Evolutionary conservation across 2,113 vertebrate species (phyloP), one percentile per base, ranked within the genome.

Genomic region (Bos javanicus): DNA sequence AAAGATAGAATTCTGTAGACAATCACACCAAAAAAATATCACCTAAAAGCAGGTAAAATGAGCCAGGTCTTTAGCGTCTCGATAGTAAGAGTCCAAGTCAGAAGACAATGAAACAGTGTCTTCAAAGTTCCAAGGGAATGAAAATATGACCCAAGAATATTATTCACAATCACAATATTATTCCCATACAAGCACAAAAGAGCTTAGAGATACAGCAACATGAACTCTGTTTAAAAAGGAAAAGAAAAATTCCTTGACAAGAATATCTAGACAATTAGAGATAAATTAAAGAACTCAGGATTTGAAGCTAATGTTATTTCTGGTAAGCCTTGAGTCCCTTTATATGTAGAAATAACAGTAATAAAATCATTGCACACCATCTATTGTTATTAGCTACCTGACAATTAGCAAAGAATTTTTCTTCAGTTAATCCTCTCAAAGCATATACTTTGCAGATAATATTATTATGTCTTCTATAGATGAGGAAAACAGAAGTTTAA

Each of bases 1-100:
- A 96, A 88, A 95, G 56, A 91, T 26, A 81, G 26, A 84, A 23
- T 54, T 97, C 43, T 96, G 87, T 95, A 96, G 46, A 82, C 33
- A 57, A 92, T 52, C 39, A 82, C 12, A 54, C 54, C 21, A 84
- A 81, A 87, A 84, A 86, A 78, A 84, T 83, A 90, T 62, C 64
- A 57, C 74, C 26, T 54, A 64, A 90, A 59, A 52, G n/a, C 16
- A 57, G 80, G 43, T 54, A 91, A 96, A 91, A 90, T 87, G 74
- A 94, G 46, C 25, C 28, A 90, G 33, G n/a, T 92, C 39, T 59
- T 36, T 43, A 19, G 21, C 15, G 46, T 95, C 64, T 81, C 30
- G 21, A 92, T 84, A 74, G 43, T 86, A n/a, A 87, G 11, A 50
- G n/a, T 85, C 36, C 57, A 78, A 97, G 46, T 71, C 33, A 67